Base-by-base conservation (phyloP, 2,888 invertebrate species). In the Schizotus pectinicornis region DNA sequence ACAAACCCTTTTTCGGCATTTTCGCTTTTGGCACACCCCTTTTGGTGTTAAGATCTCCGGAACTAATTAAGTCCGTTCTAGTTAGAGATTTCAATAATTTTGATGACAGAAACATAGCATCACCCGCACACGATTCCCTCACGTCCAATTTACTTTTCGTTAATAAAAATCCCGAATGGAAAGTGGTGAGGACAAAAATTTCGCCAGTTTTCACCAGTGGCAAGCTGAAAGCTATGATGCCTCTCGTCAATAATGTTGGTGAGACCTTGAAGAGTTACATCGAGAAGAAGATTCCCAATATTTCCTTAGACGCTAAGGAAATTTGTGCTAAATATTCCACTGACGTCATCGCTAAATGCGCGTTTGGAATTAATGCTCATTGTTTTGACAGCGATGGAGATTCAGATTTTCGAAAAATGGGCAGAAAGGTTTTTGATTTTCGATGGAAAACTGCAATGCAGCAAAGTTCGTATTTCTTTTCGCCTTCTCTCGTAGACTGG, bases 121-220 rank as follows among this genome's bases (percentile, higher is more conserved):
- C 79, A 1, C 74, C 76, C 14, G 72, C 76, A 38, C 76, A 78
- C 48, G 81, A 82, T 60, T 77, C 79, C 3, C 68, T 81, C n/a
- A 75, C 77, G 1, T 73, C 77, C 62, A 77, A 78, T 50, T 76
- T 80, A 64, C 62, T 82, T 43, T 76, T 84, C 58, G 76, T 79
- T 1, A 63, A 81, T 50, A 80, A 79, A 56, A 82, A 81, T 52
- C 80, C 81, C 0, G 78, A 79, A 1, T 86, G 86, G 86, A 83
- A 81, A 65, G 74, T 74, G 33, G 67, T 84, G 9, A 75, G 86
- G 14, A 67, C 78, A 0, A 83, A 83, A 61, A 70, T 85, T 31
- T 81, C 83, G 0, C 84, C 85, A 0, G 81, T 82, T 0, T 82
- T 86, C 66, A 82, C 84, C 0, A 79, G 81, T 1, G 83, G 82